Conservation (phyloP, 2,888 invertebrate species). For the Deilephila porcellus region DNA sequence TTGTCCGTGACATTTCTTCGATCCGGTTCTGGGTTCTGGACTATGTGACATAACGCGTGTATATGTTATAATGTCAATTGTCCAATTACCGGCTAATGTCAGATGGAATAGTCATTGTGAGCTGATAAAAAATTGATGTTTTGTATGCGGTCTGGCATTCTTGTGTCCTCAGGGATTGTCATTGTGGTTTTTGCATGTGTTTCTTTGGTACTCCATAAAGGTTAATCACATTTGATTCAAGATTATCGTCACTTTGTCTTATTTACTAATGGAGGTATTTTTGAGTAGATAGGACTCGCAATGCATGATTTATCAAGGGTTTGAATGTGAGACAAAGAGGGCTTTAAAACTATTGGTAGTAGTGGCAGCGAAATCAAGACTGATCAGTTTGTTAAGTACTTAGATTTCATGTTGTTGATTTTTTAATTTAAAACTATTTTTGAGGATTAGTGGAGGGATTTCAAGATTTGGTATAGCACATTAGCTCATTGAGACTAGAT, state of each 20-base stretch:
- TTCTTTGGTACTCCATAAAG: slow-evolving; percentile 5
- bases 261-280: background rate
- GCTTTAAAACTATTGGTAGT: background rate
- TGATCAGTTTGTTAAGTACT: no score
- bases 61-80: slow-evolving; percentile 49
- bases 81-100: slow-evolving; percentile 43
- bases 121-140: slow-evolving; percentile 15
- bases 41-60: slow-evolving; percentile 26
- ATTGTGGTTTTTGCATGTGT: background rate
- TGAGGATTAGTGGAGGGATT: no score
- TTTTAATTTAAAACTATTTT: no score
- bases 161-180: background rate
- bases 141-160: background rate
- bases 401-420: no score
- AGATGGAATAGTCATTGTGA: slow-evolving; percentile 16
- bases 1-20: slow-evolving; percentile 44
- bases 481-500: no score
- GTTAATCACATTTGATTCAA: background rate
- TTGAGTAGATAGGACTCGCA: background rate
- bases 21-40: slow-evolving; percentile 38
- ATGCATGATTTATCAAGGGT: background rate
- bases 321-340: background rate
- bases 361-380: no score
- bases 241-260: background rate
- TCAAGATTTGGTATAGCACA: no score